Evolutionary conservation across 2,797 vertebrate genomes (phyloP).

Genomic region (Darevskia mixta): DNA sequence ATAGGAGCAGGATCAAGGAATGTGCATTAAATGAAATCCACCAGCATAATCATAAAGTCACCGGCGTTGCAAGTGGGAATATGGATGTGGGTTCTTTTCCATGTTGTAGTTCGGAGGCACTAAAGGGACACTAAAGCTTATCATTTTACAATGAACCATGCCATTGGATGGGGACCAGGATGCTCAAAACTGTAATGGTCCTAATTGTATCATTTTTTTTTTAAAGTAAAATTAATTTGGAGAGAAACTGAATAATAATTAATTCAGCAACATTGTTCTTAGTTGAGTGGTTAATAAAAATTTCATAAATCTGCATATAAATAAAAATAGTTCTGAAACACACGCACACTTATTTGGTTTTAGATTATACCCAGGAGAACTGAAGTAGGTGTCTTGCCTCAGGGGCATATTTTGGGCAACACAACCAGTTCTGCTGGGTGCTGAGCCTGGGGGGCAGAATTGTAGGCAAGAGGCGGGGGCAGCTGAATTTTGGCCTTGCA

Average conservation of each 20-base stretch:
- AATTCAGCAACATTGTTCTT: neutral
- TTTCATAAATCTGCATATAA: neutral
- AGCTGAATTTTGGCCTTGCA: too few species aligned
- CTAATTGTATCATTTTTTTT: neutral
- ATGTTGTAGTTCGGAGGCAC: neutral
- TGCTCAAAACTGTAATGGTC: neutral
- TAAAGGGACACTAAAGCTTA: neutral
- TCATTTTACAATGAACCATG: neutral
- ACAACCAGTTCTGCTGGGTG: too few species aligned
- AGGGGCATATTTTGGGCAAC: too few species aligned
- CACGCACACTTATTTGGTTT: neutral
- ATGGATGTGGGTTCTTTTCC: neutral
- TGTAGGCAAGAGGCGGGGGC: too few species aligned
- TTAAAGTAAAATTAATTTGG: neutral
- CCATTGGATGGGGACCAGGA: too few species aligned
- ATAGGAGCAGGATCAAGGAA: slow-evolving; percentile 7
- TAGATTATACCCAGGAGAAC: neutral
- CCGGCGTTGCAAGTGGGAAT: slow-evolving; percentile 15
- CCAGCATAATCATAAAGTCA: neutral
- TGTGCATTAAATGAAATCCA: neutral
- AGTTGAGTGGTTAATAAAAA: neutral
- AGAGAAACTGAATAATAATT: neutral
- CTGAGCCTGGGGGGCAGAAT: too few species aligned
- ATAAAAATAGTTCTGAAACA: neutral
- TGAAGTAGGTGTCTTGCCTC: neutral